Evolutionary conservation across 2,888 invertebrate genomes (phyloP), one percentile per base, ranked within the genome.

Genomic region (Bellardia bayeri): DNA sequence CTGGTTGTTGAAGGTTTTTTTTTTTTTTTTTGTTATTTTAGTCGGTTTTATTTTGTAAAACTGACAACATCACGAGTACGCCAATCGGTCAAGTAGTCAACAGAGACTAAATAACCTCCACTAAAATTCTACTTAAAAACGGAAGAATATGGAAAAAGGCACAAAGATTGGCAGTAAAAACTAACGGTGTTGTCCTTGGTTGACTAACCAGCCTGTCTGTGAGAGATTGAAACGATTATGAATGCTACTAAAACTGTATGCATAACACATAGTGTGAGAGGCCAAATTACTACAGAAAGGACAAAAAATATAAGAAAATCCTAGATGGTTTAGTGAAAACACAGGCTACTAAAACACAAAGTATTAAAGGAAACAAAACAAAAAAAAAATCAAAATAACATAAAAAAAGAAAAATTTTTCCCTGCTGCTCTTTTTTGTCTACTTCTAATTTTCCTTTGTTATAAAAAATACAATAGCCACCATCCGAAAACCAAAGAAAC

Each of bases 181-280:
- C 71, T 68, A 63, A 72, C 76, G 72, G 72, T 84, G 76, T 76
- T 84, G 81, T 84, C 76, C 72, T 78, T 87, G 79, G 61, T 85
- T 82, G 74, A 85, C 85, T 79, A 87, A 85, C 74, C 87, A 87
- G 85, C 79, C 87, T 87, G 87, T 85, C 87, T 87, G 79, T 75
- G 45, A 69, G 63, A 87, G 87, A 87, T 87, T 85, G 85, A 79
- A 87, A 82, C 74, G 87, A 85, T 87, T 87, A 85, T 87, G 85
- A 87, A 87, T 85, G 61, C 63, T 14, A 68, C 76, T 63, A 84
- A 82, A 81, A 63, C 81, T 54, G 16, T 56, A 49, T 40, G 51
- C 14, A 13, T 14, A 7, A 30, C 14, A 45, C 81, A 69, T 51
- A 71, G 69, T 56, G 56, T 9, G 68, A 63, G 61, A 71, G 82